phyloP scores from a whole-genome alignment of 2,888 invertebrate genomes.

The Augochlorella aurata region DNA sequence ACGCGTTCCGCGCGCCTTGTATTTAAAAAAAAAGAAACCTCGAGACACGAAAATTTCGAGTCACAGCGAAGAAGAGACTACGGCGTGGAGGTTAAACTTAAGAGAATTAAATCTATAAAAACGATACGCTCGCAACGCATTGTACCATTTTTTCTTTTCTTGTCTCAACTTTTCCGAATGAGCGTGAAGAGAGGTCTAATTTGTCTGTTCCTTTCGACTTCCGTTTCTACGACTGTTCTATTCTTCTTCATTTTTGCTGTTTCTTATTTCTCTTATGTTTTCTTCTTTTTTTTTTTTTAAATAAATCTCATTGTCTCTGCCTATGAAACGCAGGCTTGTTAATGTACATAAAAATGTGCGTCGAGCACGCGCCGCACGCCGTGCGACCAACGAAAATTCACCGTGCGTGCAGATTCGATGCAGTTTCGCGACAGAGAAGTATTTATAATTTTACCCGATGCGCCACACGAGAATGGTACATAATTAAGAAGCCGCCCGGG shows the following conservation, averaged over 20 bases:
- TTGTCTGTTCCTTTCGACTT: not conserved
- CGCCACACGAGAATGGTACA: constrained; percentile 45
- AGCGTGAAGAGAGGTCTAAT: not conserved
- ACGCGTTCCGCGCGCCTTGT: constrained; percentile 13
- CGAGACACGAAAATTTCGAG: not conserved
- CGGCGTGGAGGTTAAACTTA: constrained; percentile 23
- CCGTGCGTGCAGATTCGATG: constrained; percentile 20
- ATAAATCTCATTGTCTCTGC: constrained; percentile 32
- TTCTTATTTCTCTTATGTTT: not conserved
- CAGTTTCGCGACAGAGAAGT: constrained; percentile 21
- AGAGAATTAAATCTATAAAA: constrained; percentile 33
- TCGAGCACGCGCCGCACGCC: constrained; percentile 37
- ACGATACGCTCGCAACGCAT: constrained; percentile 1
- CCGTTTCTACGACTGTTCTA: not conserved
- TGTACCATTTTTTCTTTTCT: not conserved
- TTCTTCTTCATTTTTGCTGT: too few relatives aligned
- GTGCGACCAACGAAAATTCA: constrained; percentile 40
- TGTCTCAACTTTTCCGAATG: not conserved
- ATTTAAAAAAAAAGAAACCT: constrained; percentile 9
- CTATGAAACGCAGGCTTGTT: constrained; percentile 30
- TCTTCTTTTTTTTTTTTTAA: not conserved
- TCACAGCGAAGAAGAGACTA: constrained; percentile 12
- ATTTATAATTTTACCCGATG: constrained; percentile 41
- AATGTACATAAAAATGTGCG: constrained; percentile 27
- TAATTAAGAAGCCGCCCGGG: constrained; percentile 40